Evolutionary conservation across 2,888 invertebrate genomes (phyloP).

Genomic region (Cylindroiulus punctatus): DNA sequence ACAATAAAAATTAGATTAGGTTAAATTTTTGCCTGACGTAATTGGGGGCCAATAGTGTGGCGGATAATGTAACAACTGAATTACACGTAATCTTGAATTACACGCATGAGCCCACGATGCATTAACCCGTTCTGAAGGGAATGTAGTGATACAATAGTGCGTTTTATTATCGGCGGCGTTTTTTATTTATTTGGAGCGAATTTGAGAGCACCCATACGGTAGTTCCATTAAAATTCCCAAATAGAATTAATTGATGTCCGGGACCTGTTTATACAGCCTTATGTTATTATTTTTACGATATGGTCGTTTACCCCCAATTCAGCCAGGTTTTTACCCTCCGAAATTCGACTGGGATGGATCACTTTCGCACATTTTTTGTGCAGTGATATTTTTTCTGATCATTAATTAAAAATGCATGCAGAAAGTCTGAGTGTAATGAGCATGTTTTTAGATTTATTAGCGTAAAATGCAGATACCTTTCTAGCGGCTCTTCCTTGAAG

Average conservation of each 20-base stretch:
- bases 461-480: background rate
- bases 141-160: background rate
- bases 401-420: background rate
- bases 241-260: constrained; percentile 18
- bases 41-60: background rate
- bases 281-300: constrained; percentile 7
- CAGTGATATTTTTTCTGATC: background rate
- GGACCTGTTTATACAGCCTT: constrained; percentile 18
- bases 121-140: constrained; percentile 18
- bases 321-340: constrained; percentile 2
- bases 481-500: background rate
- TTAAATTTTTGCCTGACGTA: constrained; percentile 18
- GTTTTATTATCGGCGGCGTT: constrained; percentile 9
- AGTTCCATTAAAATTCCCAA: constrained; percentile 18
- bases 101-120: constrained; percentile 6
- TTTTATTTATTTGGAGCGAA: background rate
- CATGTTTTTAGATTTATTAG: background rate
- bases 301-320: constrained; percentile 18
- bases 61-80: constrained; percentile 18
- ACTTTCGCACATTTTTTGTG: no score
- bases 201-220: constrained; percentile 2
- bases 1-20: constrained; percentile 18
- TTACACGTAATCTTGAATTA: constrained; percentile 18
- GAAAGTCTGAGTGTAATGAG: background rate
- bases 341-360: background rate